Percentiles rank a stretch among this genome's conserved stretches.
These are phyloP conservation scores for Noturus placidus DNA, from an alignment of 2,113 vertebrate genomes.

Conservation along the genomic window DNA sequence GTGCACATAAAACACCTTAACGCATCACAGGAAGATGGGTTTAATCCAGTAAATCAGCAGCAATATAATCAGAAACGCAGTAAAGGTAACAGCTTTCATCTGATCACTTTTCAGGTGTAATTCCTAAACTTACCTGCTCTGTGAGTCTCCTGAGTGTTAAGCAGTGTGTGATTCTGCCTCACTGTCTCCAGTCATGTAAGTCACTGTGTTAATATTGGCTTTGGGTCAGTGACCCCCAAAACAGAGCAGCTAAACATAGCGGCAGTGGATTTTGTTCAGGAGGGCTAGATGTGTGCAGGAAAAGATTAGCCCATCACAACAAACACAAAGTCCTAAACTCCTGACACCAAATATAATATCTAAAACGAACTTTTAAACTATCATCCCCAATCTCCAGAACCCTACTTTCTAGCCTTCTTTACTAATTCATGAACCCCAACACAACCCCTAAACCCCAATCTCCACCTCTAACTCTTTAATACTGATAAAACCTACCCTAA, in stretches of 20 bases:
- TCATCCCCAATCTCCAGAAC: neutral
- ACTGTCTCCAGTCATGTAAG: neutral
- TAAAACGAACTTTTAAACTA: neutral
- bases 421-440: neutral
- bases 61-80: neutral
- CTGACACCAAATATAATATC: neutral
- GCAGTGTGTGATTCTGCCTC: neutral
- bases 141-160: neutral
- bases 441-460: neutral
- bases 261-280: constrained; percentile 4
- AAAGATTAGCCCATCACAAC: neutral
- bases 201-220: constrained; percentile 54
- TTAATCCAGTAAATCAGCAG: neutral
- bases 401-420: neutral
- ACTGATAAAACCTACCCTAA: neutral
- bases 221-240: constrained; percentile 51
- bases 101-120: neutral
- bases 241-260: neutral
- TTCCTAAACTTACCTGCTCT: neutral
- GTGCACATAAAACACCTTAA: neutral
- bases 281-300: neutral
- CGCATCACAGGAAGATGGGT: neutral
- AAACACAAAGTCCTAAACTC: neutral
- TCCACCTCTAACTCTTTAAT: neutral
- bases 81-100: neutral